Evolutionary conservation across 2,113 vertebrate species (phyloP).

Genomic region (Climacteris rufus): DNA sequence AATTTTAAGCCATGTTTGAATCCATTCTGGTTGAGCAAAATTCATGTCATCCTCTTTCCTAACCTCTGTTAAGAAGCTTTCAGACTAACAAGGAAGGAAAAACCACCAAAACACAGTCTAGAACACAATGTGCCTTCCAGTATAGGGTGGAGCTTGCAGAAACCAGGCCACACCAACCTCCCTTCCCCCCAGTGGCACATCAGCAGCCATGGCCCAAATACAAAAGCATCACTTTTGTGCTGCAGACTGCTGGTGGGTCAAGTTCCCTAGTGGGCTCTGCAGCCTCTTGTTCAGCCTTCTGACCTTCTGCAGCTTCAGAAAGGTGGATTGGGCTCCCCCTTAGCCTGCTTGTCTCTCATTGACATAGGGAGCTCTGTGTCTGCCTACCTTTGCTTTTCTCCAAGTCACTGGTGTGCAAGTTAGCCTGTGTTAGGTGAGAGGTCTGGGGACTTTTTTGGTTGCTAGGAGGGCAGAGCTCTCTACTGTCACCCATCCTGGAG

Average conservation of each 20-base stretch:
- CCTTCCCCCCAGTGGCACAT: rapidly evolving
- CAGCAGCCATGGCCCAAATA: background rate
- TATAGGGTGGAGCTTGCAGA: background rate
- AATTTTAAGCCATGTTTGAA: background rate
- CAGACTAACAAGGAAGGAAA: background rate
- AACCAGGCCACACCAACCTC: background rate
- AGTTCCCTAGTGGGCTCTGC: background rate
- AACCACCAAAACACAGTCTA: background rate
- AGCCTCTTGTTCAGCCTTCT: background rate
- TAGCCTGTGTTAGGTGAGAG: background rate
- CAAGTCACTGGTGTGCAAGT: background rate
- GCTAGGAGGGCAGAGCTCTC: background rate
- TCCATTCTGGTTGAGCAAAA: background rate
- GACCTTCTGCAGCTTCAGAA: background rate
- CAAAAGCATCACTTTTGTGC: rapidly evolving
- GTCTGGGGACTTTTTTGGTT: background rate
- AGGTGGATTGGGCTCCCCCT: background rate
- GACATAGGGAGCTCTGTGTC: background rate
- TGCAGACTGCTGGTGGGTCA: background rate
- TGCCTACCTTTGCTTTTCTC: background rate
- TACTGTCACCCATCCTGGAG: background rate
- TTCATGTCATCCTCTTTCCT: rapidly evolving
- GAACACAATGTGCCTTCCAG: background rate
- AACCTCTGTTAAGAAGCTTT: background rate
- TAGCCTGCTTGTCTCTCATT: background rate